Base-by-base conservation (phyloP, 1,140 invertebrate species). In the Dreissena rostriformis region DNA sequence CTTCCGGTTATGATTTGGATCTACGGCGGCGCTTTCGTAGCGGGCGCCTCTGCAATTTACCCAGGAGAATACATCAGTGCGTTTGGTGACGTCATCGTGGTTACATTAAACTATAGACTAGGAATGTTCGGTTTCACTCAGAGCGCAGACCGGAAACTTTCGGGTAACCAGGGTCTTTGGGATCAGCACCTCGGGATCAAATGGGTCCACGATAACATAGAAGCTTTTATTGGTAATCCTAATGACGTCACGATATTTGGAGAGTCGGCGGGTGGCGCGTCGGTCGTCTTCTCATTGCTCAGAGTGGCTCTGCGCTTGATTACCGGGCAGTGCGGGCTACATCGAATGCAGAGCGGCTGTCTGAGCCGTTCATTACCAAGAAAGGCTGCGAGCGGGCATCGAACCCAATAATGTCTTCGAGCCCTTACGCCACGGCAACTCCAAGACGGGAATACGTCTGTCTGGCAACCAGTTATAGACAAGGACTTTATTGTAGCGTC, bases 11-110 rank as follows among this genome's bases (percentile, higher is more conserved):
- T 99, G 96, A 95, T 99, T 28, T 99, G 98, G 98, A 96, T 99
- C 82, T 99, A 97, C 93, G 98, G 98, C 53, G 98, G 98, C 68
- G 97, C 97, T 6, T 99, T 98, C 94, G 97, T 97, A 91, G 29
- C 51, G 26, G 98, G 98, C 24, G 96, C 97, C 17, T 96, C 97
- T 39, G 97, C 98, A 91, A 95, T 98, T 11, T 99, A 99, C 93
- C 97, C 98, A 94, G 97, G 96, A 82, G 93, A 85, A 15, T 66
- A 94, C 84, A 93, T 99, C 28, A 97, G 97, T 0, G 96, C 97
- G n/a, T 80, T 87, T 39, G 88, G 85, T 26, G 96, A 98, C 88
- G 95, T 99, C 15, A 97, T 99, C 53, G 94, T 99, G 72, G 97
- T 98, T 8, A 90, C 90, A 7, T 67, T 91, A 1, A 87, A 94